Evolutionary conservation across 2,113 vertebrate genomes (phyloP), one percentile per base, ranked within the genome.

Genomic region (Ptyas mucosa): DNA sequence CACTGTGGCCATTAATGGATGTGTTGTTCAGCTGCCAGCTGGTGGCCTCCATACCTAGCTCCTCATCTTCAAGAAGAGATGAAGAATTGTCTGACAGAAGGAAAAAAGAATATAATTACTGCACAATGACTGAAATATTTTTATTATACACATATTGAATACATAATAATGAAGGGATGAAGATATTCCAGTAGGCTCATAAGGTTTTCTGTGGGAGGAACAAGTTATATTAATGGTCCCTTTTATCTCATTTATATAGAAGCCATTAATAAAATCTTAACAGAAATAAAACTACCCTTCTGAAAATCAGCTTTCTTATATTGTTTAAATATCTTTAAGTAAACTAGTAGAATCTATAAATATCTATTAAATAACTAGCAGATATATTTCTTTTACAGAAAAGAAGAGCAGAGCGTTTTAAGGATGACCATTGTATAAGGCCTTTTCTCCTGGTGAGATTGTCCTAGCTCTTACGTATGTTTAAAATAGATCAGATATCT

Each of bases 31-130:
- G 95, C 87, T 96, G 97, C 97, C 98, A 98, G 96, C 96, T 97
- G 93, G 97, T 90, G 55, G 98, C 94, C 94, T 98, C 98, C 98
- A 98, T 98, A 92, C 97, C 98, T 98, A 98, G 92, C 95, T 98
- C 98, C 95, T 99, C 98, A 98, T 99, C 98, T 94, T 98, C 98
- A 93, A 98, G 97, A 92, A 98, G 97, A 49, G 98, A 97, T 0
- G 98, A 98, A 21, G 98, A 98, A 95, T 98, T 98, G 96, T 98
- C 97, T 98, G 96, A 92, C 97, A 93, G 97, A 92, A 97, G 89
- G 93, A 95, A 89, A 89, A 96, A 53, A 95, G 58, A 90, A 57
- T 34, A n/a, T 53, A 5, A 57, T 89, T 58, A 61, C 43, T 89
- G 81, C 52, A 39, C 51, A 29, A 51, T 87, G 53, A 12, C 24